Conservation (phyloP, 2,113 vertebrate genomes). For the Eurystomus gularis region DNA sequence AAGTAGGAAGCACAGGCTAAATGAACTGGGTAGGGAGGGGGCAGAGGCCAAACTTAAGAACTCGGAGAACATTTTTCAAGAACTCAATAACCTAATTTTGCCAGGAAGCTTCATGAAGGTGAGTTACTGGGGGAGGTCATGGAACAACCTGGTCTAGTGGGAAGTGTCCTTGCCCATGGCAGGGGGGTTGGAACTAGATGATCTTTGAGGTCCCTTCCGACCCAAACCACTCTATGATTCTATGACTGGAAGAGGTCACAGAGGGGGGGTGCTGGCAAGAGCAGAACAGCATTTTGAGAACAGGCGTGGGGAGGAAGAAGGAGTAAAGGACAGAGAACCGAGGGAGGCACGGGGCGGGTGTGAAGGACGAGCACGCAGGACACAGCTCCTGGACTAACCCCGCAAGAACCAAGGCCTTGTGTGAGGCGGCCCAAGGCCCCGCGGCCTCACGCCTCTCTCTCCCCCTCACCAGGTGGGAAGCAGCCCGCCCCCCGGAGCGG, state of each 20-base stretch:
- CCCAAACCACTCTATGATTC: background rate
- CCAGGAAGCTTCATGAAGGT: background rate
- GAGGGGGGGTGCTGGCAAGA: accelerated
- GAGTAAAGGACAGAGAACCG: background rate
- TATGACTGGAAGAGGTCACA: background rate
- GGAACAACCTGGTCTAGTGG: no score
- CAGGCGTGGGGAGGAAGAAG: no score
- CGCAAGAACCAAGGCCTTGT: background rate
- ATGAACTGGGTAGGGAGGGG: background rate
- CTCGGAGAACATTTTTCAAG: background rate
- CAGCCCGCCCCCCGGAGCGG: background rate
- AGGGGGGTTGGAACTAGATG: background rate
- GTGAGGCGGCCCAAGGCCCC: background rate
- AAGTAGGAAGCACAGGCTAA: background rate
- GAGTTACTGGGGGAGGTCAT: background rate
- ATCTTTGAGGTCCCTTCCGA: background rate
- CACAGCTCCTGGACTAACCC: no score
- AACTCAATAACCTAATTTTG: background rate
- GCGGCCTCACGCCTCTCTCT: background rate
- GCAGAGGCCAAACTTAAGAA: background rate
- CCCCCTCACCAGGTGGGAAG: background rate
- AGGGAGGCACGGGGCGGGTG: accelerated
- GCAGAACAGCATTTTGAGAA: background rate
- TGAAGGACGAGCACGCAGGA: no score
- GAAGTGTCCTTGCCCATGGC: background rate